Evolutionary conservation across 2,797 vertebrate genomes (phyloP).

Genomic region (Monodelphis domestica): DNA sequence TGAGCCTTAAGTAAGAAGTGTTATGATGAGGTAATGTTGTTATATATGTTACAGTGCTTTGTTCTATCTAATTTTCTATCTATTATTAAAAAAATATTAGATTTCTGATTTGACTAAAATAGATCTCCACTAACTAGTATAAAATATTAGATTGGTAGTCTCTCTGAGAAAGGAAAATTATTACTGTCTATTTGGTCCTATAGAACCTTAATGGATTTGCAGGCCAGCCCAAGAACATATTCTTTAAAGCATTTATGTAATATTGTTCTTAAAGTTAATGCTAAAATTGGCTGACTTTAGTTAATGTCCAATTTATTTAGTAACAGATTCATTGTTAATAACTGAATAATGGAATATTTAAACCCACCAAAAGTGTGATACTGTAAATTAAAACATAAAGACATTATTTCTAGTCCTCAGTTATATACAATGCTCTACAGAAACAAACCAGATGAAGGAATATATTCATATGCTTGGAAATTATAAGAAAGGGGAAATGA

Average conservation of each 20-base stretch:
- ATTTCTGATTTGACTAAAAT: background rate
- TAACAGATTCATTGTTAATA: background rate
- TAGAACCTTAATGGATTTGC: background rate
- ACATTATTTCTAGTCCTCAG: background rate
- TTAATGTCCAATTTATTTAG: background rate
- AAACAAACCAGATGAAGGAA: background rate
- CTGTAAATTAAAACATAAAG: background rate
- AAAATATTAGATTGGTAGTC: background rate
- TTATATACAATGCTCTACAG: background rate
- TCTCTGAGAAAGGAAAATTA: background rate
- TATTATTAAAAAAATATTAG: no score
- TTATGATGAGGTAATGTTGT: no score
- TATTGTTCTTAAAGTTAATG: background rate
- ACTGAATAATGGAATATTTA: background rate
- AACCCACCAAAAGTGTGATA: background rate
- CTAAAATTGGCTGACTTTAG: background rate
- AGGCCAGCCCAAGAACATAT: background rate
- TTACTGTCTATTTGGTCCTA: background rate
- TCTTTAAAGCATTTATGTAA: background rate
- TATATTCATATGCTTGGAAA: background rate
- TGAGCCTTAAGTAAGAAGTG: background rate
- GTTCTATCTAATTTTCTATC: background rate
- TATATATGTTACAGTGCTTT: background rate
- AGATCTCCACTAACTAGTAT: background rate
- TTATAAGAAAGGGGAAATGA: background rate